Evolutionary conservation across 2,888 invertebrate species (phyloP), one percentile per base, ranked within the genome.

Genomic region (Galeopsomyia nigrocyanea): DNA sequence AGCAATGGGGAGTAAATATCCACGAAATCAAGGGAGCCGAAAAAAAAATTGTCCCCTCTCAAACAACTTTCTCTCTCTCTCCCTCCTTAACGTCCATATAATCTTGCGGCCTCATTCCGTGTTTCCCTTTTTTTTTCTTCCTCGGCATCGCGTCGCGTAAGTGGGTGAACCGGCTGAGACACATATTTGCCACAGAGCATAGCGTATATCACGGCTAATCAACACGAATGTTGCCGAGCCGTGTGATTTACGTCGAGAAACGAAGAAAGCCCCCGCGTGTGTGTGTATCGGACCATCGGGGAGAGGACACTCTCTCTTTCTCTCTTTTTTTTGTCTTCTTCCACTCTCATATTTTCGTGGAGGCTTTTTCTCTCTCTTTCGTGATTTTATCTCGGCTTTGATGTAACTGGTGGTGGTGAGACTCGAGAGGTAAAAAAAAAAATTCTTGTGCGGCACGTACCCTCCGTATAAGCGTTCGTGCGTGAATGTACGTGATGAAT

Each of bases 211-310:
- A 39, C 39, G 39, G 1, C 39, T 39, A 39, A 39, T 39, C 39
- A 79, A 78, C 79, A 73, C 76, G 76, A 71, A 78, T 76, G 78
- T 79, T 79, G 75, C 73, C 75, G 76, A 75, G 65, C 76, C 73
- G 69, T 69, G 75, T 78, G 79, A 81, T 80, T 80, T 80, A 80
- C 78, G 77, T 77, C 75, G 73, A 78, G 13, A 46, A 21, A 21
- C 26, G 22, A n/a, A 68, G 50, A 53, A 60, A 39, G 58, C 21
- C 3, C 13, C 17, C 1, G 39, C 10, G 62, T 49, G 62, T 14
- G 62, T 14, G 26, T 5, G n/a, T 60, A 66, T 57, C 66, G 50
- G 57, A 10, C 49, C 19, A 47, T 68, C 57, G 50, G 60, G 53
- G 17, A 46, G 16, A n/a, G n/a, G 3, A n/a, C 26, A 9, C 49